A percentile compares a stretch with the other conserved stretches of the same genome.
These are phyloP conservation scores for Catotricha subobsoleta DNA, from an alignment of 2,888 invertebrate species.

Conservation along the genomic window DNA sequence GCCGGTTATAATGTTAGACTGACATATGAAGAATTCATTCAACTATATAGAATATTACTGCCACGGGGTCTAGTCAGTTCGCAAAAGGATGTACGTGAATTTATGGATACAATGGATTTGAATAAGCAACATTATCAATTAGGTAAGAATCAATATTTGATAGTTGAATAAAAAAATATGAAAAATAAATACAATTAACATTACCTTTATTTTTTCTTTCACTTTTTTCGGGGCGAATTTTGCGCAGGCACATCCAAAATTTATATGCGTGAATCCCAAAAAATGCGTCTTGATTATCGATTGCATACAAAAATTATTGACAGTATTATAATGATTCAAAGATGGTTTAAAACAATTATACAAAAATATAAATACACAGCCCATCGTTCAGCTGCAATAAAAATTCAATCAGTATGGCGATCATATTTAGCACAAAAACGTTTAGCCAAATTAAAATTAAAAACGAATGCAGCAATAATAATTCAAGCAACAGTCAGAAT, in stretches of 20 bases:
- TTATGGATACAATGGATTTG: constrained; percentile 64
- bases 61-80: constrained; percentile 75
- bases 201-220: neutral
- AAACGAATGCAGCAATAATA: constrained; percentile 39
- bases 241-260: constrained; percentile 64
- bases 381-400: constrained; percentile 51
- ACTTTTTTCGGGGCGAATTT: neutral
- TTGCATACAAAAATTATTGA: constrained; percentile 88
- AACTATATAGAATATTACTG: constrained; percentile 75
- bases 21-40: constrained; percentile 87
- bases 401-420: constrained; percentile 56
- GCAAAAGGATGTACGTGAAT: constrained; percentile 68
- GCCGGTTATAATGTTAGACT: constrained; percentile 90
- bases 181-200: neutral
- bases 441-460: constrained; percentile 31
- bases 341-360: constrained; percentile 72
- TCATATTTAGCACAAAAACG: constrained; percentile 43
- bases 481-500: constrained; percentile 70
- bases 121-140: constrained; percentile 84
- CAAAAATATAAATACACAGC: constrained; percentile 61
- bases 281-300: constrained; percentile 76
- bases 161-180: neutral
- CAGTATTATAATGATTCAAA: constrained; percentile 77
- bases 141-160: constrained; percentile 28
- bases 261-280: constrained; percentile 85